Conservation (phyloP, 2,888 invertebrate species). For the Philereme vetulata region DNA sequence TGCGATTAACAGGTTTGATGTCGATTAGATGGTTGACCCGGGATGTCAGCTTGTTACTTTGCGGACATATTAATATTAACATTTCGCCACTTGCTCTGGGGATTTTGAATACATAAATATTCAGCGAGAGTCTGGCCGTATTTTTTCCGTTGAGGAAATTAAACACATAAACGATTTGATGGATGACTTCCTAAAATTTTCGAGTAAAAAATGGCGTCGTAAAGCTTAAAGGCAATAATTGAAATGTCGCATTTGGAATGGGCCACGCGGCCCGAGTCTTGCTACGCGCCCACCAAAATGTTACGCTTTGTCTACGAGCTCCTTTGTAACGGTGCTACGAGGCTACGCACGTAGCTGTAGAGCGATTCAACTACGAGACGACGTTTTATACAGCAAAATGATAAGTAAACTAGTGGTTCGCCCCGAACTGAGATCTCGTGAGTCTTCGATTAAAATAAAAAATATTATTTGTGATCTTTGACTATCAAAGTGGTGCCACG, state of each 20-base stretch:
- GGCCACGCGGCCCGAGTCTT: slow-evolving; percentile 4
- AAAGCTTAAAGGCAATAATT: slow-evolving; percentile 30
- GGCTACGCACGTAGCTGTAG: slow-evolving; percentile 24
- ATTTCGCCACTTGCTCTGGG: background rate
- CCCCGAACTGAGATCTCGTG: too few relatives aligned
- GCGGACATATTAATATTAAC: slow-evolving; percentile 1
- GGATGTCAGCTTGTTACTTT: slow-evolving; percentile 8
- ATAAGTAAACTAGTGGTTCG: too few relatives aligned
- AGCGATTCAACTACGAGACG: slow-evolving; percentile 14
- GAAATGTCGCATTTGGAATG: slow-evolving; percentile 28
- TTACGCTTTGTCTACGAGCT: slow-evolving; percentile 34
- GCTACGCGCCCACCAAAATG: slow-evolving; percentile 17
- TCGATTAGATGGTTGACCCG: slow-evolving; percentile 17
- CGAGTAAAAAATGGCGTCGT: slow-evolving; percentile 30
- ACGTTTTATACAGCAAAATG: background rate
- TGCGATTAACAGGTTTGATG: slow-evolving; percentile 30
- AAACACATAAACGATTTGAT: slow-evolving; percentile 34
- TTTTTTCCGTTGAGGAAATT: slow-evolving; percentile 37
- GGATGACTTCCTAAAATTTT: slow-evolving; percentile 32
- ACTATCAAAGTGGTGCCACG: too few relatives aligned
- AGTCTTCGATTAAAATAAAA: too few relatives aligned
- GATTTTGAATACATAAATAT: slow-evolving; percentile 17
- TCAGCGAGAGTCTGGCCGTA: slow-evolving; percentile 11
- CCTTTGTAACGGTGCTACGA: slow-evolving; percentile 32
- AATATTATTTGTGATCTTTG: too few relatives aligned